These are phyloP conservation scores for Pleuronectes platessa DNA, from an alignment of 2,113 vertebrate genomes.

Conservation along the genomic window DNA sequence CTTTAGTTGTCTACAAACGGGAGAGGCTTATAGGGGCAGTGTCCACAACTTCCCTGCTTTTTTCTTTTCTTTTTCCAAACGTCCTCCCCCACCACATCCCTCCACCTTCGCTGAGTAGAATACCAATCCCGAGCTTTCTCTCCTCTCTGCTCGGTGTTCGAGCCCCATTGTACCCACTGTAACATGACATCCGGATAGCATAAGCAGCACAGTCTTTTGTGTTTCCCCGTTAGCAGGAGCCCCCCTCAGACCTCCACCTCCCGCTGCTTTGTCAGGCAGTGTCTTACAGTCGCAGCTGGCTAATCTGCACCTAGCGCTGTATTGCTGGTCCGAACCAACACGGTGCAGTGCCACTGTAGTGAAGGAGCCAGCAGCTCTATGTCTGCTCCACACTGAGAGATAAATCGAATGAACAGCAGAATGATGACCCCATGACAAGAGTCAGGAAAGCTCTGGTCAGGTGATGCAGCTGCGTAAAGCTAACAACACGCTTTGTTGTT, in stretches of 20 bases:
- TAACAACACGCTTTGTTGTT: constrained; percentile 28
- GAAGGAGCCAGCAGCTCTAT: constrained; percentile 52
- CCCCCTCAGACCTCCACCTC: constrained; percentile 64
- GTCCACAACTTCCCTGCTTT: constrained; percentile 14
- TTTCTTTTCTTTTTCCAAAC: background rate
- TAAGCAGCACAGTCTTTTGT: constrained; percentile 68
- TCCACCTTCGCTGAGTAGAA: constrained; percentile 41
- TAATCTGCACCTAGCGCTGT: constrained; percentile 48
- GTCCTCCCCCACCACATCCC: constrained; percentile 1
- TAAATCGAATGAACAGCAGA: constrained; percentile 26
- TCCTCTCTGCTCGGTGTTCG: constrained; percentile 50
- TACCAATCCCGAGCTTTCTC: constrained; percentile 66
- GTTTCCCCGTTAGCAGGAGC: constrained; percentile 64
- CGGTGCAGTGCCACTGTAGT: constrained; percentile 32
- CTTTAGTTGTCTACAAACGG: constrained; percentile 22
- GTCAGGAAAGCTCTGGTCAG: constrained; percentile 41
- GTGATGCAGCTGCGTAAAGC: constrained; percentile 12
- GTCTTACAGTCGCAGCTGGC: constrained; percentile 59
- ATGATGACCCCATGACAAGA: constrained; percentile 29
- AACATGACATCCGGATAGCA: constrained; percentile 73
- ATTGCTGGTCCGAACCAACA: constrained; percentile 45
- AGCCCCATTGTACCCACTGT: constrained; percentile 61
- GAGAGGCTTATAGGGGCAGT: background rate
- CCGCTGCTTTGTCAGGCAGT: constrained; percentile 67
- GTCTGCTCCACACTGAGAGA: constrained; percentile 33